phyloP scores from a whole-genome alignment of 2,113 vertebrate species.

The Muntiacus muntjak region DNA sequence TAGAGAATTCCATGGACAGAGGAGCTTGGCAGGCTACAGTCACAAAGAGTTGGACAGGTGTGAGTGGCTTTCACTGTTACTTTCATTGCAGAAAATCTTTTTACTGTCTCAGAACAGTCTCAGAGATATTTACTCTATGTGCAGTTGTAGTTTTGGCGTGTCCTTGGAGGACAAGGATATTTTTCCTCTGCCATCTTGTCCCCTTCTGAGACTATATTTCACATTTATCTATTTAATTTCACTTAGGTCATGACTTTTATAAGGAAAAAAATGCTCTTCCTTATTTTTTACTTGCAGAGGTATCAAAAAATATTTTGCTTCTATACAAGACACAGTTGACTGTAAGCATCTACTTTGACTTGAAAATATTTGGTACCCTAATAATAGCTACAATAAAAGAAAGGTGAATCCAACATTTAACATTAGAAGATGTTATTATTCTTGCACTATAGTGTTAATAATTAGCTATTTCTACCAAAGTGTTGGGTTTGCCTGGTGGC shows the following conservation, averaged over 20 bases:
- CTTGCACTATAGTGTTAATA: not conserved
- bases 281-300: not conserved
- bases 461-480: not conserved
- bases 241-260: not conserved
- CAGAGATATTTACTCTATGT: not conserved
- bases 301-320: not conserved
- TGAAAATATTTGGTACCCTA: not conserved
- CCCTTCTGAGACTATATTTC: not conserved
- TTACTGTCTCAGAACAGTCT: not conserved
- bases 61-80: not conserved
- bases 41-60: not conserved
- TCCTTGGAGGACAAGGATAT: not conserved
- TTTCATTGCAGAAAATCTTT: not conserved
- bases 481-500: not conserved
- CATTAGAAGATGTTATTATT: not conserved
- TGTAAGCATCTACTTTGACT: not conserved
- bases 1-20: not conserved
- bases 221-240: not conserved
- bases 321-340: not conserved
- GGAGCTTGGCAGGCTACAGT: rapidly evolving
- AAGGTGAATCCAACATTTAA: not conserved
- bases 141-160: not conserved
- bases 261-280: not conserved
- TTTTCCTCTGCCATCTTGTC: not conserved
- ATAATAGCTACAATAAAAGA: not conserved